Base-by-base conservation (phyloP, 2,888 invertebrate genomes). In the Omphaloscelis lunosa region DNA sequence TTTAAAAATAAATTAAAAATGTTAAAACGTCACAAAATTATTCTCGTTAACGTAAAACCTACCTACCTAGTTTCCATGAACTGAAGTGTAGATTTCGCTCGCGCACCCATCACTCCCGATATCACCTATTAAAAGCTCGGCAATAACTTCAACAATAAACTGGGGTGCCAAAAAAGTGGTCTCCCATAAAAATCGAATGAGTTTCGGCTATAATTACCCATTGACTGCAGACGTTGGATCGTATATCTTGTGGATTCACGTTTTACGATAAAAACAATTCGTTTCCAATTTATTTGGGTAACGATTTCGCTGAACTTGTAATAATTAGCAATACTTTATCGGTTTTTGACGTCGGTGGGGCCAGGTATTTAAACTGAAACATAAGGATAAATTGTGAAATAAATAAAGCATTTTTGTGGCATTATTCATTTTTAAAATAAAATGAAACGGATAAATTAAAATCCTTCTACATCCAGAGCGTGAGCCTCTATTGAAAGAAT, bases 201-300 rank as follows among this genome's bases (percentile, higher is more conserved):
- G 84, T 83, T 80, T 75, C 72, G 72, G 67, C 68, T 86, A 86
- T 88, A 89, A 88, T 88, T 88, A 88, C 89, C 89, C 89, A 88
- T 88, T 89, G 88, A 73, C 72, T 88, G 85, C 89, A 88, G 88
- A 87, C 81, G 71, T 79, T 81, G 59, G 71, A 58, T 72, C 89
- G 85, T 88, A 88, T 89, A 86, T 86, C 75, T 86, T 74, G 51
- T 53, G 69, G 53, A 75, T 70, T 79, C 68, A 77, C 78, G 77
- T 82, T 86, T 85, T 80, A 82, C 87, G 85, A 83, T 83, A 77
- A 85, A 89, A 89, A 89, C 84, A 86, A 85, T 85, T 80, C 85
- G 67, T 72, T 85, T 79, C 77, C 80, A 82, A 86, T 88, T 83
- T 88, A 88, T 88, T 86, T 81, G 67, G 70, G 59, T 65, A 75